These are phyloP conservation scores for Trematomus bernacchii DNA, from an alignment of 2,797 vertebrate genomes.

Conservation along the genomic window DNA sequence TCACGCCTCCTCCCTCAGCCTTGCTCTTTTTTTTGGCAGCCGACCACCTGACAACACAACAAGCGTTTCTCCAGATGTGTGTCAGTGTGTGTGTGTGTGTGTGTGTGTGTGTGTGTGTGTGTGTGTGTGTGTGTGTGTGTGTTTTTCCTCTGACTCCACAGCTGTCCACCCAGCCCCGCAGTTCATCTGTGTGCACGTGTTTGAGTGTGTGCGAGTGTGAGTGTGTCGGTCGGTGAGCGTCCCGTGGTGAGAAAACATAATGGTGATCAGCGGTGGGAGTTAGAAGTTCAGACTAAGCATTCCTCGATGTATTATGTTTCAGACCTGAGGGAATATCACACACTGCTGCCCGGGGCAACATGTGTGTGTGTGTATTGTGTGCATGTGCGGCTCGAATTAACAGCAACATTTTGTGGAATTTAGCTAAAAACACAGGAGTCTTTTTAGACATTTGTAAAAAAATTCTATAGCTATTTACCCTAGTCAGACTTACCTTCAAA, in stretches of 20 bases:
- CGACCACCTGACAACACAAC: conserved; percentile 58
- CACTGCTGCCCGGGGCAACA: conserved; percentile 1
- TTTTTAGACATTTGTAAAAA: too few relatives aligned
- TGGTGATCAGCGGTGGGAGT: conserved; percentile 72
- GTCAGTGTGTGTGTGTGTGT: conserved; percentile 42
- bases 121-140: conserved; percentile 46
- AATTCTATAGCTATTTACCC: too few relatives aligned
- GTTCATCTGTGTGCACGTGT: conserved; percentile 46
- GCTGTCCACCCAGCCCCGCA: conserved; percentile 66
- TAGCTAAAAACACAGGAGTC: too few relatives aligned
- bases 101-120: conserved; percentile 27
- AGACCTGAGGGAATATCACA: conserved; percentile 61
- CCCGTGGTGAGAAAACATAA: conserved; percentile 58
- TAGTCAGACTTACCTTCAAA: too few relatives aligned
- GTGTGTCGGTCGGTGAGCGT: conserved; percentile 46
- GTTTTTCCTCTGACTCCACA: conserved; percentile 61
- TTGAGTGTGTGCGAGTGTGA: conserved; percentile 27
- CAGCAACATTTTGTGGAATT: conserved; percentile 4
- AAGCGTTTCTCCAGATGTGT: conserved; percentile 82
- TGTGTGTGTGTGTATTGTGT: conserved; percentile 14
- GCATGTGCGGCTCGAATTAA: conserved; percentile 4
- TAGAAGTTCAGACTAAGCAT: conserved; percentile 74
- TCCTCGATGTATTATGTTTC: conserved; percentile 74
- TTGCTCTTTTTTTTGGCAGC: conserved; percentile 64
- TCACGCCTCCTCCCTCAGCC: conserved; percentile 31